These are phyloP conservation scores for Agrenia bidenticulata DNA, from an alignment of 2,888 invertebrate genomes.

Conservation along the genomic window DNA sequence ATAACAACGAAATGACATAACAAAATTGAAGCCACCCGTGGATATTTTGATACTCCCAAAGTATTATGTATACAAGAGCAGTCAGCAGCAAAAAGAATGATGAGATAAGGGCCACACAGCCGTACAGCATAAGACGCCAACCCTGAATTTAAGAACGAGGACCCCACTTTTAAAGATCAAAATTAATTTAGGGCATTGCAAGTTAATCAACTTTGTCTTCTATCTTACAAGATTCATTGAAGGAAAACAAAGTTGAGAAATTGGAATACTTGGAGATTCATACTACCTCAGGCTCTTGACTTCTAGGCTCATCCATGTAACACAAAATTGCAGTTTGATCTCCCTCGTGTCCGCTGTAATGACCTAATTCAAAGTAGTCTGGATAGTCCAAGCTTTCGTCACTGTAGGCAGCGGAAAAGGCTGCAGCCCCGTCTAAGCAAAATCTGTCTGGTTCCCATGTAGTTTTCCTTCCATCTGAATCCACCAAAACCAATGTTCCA, in stretches of 20 bases:
- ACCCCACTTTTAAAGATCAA: not conserved
- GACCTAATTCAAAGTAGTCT: slow-evolving; percentile 37
- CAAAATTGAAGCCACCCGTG: slow-evolving; percentile 53
- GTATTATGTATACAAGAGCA: slow-evolving; percentile 48
- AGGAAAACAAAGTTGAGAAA: not conserved
- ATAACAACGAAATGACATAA: slow-evolving; percentile 47
- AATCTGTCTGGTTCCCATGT: slow-evolving; percentile 58
- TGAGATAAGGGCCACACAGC: slow-evolving; percentile 75
- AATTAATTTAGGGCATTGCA: no score
- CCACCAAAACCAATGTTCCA: slow-evolving; percentile 46
- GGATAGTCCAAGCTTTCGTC: slow-evolving; percentile 31
- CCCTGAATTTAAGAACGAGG: slow-evolving; percentile 25
- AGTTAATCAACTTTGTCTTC: no score
- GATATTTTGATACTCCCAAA: slow-evolving; percentile 52
- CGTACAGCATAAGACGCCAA: slow-evolving; percentile 70
- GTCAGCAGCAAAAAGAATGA: slow-evolving; percentile 79
- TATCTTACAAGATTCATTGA: no score
- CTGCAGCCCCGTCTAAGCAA: slow-evolving; percentile 57
- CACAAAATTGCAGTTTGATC: slow-evolving; percentile 51
- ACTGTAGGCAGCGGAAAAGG: slow-evolving; percentile 23
- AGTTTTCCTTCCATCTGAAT: slow-evolving; percentile 55
- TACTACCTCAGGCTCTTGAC: slow-evolving; percentile 37
- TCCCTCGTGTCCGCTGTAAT: slow-evolving; percentile 41
- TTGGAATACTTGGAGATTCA: not conserved
- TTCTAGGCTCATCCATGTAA: slow-evolving; percentile 31